Percentiles rank a stretch among this genome's conserved stretches.
Evolutionary conservation across 2,797 vertebrate genomes (phyloP).

Genomic region (Echiichthys vipera): DNA sequence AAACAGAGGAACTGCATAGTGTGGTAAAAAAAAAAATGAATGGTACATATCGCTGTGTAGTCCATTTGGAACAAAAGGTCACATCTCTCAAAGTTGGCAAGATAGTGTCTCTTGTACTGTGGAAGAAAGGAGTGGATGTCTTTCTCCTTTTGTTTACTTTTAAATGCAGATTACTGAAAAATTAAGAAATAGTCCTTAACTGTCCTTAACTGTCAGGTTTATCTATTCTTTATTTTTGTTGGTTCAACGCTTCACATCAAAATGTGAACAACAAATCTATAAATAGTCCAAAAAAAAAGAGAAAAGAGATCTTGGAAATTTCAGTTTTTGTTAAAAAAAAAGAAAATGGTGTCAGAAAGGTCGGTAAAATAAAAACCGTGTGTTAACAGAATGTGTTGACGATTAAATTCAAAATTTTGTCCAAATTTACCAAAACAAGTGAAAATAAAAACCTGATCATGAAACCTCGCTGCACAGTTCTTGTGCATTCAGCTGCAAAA

Average conservation of each 20-base stretch:
- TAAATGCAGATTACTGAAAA: slow-evolving; percentile 24
- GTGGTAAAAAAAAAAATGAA: slow-evolving; percentile 10
- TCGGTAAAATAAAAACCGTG: neutral
- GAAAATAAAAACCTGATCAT: neutral
- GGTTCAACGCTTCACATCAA: slow-evolving; percentile 1
- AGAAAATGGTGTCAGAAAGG: neutral
- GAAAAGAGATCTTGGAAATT: slow-evolving; percentile 6
- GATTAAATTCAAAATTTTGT: slow-evolving; percentile 20
- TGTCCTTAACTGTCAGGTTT: slow-evolving; percentile 10
- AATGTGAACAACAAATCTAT: slow-evolving; percentile 12
- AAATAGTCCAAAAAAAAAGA: neutral
- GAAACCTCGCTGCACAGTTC: slow-evolving; percentile 2
- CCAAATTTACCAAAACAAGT: neutral
- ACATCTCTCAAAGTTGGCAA: neutral
- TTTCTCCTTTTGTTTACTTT: slow-evolving; percentile 51
- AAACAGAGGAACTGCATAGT: neutral
- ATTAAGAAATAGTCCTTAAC: neutral
- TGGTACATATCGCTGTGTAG: slow-evolving; percentile 28
- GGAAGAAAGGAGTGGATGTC: neutral
- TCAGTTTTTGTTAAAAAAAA: neutral
- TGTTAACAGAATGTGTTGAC: neutral
- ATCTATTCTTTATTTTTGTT: slow-evolving; percentile 7
- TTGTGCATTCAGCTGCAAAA: slow-evolving; percentile 19
- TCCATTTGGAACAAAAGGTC: slow-evolving; percentile 21
- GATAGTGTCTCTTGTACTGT: slow-evolving; percentile 13